These are phyloP conservation scores for Leucozona laternaria DNA, from an alignment of 2,888 invertebrate genomes.

Conservation along the genomic window DNA sequence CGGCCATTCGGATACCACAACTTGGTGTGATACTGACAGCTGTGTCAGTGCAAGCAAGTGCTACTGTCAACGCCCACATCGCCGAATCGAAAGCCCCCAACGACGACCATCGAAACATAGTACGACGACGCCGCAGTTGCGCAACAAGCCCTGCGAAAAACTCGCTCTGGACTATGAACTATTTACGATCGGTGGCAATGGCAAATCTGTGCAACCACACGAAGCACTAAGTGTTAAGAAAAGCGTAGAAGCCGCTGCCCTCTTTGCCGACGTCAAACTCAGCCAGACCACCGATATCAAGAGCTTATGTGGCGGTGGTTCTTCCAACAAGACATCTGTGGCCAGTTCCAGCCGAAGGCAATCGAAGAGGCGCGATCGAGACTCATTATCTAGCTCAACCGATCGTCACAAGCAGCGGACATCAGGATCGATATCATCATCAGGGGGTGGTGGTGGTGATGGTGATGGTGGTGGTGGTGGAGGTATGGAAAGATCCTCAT, in stretches of 20 bases:
- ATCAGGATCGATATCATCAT: conserved; percentile 68
- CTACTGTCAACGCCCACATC: conserved; percentile 86
- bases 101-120: conserved; percentile 78
- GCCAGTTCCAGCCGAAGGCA: conserved; percentile 64
- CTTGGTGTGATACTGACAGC: conserved; percentile 92
- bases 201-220: conserved; percentile 85
- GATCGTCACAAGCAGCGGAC: conserved; percentile 78
- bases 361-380: conserved; percentile 78
- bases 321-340: conserved; percentile 48
- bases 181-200: conserved; percentile 85
- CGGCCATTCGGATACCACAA: conserved; percentile 82
- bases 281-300: conserved; percentile 89
- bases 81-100: conserved; percentile 56
- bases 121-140: conserved; percentile 80
- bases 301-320: conserved; percentile 80
- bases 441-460: conserved; percentile 52
- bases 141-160: conserved; percentile 85
- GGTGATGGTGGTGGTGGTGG: conserved; percentile 29
- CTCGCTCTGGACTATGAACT: conserved; percentile 91
- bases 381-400: conserved; percentile 78
- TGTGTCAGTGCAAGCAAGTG: conserved; percentile 95
- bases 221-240: conserved; percentile 94
- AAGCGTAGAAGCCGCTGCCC: conserved; percentile 93
- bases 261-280: conserved; percentile 91
- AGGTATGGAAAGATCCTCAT: conserved; percentile 59